These are phyloP conservation scores for Sminthopsis crassicaudata DNA, from an alignment of 2,113 vertebrate species.

Conservation along the genomic window DNA sequence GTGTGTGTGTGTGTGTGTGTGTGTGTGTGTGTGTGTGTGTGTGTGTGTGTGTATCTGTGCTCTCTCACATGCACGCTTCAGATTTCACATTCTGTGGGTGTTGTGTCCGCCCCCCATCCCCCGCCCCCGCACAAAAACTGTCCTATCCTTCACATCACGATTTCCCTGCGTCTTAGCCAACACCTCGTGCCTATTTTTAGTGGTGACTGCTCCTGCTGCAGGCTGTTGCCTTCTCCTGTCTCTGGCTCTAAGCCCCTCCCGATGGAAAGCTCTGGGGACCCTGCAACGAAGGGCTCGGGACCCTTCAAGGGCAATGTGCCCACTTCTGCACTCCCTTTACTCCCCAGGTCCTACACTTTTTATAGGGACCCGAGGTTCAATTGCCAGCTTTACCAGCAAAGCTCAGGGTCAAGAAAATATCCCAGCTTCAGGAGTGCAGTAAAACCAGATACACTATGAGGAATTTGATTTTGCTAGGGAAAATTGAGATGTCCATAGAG, in stretches of 20 bases:
- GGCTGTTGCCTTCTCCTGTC: not conserved
- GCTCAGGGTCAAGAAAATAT: not conserved
- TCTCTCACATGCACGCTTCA: not conserved
- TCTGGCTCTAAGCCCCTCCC: not conserved
- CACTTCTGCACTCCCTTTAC: not conserved
- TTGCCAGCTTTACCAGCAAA: not conserved
- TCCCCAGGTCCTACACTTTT: not conserved
- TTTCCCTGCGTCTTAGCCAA: not conserved
- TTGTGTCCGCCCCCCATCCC: not conserved
- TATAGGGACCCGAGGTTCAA: not conserved
- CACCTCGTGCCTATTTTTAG: conserved; percentile 12
- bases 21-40: not conserved
- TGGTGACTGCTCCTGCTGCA: not conserved
- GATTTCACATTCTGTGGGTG: conserved; percentile 18
- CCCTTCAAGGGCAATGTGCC: not conserved
- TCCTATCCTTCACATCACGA: conserved; percentile 10
- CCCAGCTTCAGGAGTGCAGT: not conserved
- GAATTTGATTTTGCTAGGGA: not conserved
- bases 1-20: not conserved
- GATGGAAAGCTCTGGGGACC: not conserved
- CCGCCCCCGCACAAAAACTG: not conserved
- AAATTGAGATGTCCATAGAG: not conserved
- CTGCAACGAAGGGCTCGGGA: not conserved
- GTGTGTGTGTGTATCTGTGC: not conserved
- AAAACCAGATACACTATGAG: not conserved